These are phyloP conservation scores for Hemibagrus guttatus DNA, from an alignment of 2,797 vertebrate species.

Conservation along the genomic window DNA sequence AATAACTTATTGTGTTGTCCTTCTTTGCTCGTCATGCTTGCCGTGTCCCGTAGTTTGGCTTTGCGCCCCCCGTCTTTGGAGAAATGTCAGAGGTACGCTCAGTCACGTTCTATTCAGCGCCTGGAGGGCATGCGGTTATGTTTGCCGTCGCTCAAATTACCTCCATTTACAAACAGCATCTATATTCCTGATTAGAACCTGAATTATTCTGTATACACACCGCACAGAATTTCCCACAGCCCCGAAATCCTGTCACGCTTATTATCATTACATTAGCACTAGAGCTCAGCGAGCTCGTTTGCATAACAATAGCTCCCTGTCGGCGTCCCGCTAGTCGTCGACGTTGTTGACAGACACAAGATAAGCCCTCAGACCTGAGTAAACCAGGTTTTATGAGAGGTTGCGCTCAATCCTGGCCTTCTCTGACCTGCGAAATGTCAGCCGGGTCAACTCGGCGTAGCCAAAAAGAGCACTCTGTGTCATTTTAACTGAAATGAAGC, in stretches of 20 bases:
- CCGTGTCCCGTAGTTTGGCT: constrained; percentile 71
- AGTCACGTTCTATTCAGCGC: background rate
- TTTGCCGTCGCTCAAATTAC: constrained; percentile 13
- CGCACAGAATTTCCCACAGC: constrained; percentile 37
- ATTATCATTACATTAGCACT: constrained; percentile 71
- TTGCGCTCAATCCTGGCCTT: constrained; percentile 12
- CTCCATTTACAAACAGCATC: constrained; percentile 19
- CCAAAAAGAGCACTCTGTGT: background rate
- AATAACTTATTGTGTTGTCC: constrained; percentile 65
- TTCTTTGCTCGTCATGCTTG: constrained; percentile 69
- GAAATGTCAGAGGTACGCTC: constrained; percentile 80
- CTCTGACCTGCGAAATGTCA: background rate
- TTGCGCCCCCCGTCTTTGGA: constrained; percentile 77
- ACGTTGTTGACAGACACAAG: constrained; percentile 62
- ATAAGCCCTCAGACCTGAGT: constrained; percentile 61
- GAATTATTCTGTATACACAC: constrained; percentile 18
- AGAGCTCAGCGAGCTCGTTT: constrained; percentile 67
- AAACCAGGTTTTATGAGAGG: constrained; percentile 58
- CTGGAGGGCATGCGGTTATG: constrained; percentile 3
- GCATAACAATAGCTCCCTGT: constrained; percentile 76
- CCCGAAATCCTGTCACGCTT: constrained; percentile 67
- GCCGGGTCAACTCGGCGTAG: background rate
- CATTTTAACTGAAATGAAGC: background rate
- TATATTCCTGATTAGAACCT: constrained; percentile 29
- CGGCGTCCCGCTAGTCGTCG: constrained; percentile 62